These are phyloP conservation scores for Nannospalax galili DNA, from an alignment of 2,113 vertebrate species.

Conservation along the genomic window DNA sequence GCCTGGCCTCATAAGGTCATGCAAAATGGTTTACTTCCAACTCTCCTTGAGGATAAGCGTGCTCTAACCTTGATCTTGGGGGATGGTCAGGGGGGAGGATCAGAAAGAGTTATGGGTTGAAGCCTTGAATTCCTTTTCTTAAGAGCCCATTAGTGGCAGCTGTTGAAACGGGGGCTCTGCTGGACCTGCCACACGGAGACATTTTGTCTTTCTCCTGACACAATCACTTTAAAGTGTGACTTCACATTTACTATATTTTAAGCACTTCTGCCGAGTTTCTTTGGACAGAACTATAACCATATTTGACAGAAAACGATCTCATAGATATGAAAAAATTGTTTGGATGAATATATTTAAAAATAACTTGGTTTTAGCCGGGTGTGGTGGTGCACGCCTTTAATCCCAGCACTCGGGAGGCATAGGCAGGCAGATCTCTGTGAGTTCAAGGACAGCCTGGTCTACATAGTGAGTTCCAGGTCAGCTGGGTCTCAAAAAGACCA, in stretches of 20 bases:
- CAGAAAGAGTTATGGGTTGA: not conserved
- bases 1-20: not conserved
- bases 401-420: too few species aligned
- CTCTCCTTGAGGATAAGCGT: not conserved
- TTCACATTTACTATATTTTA: not conserved
- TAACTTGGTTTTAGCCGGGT: too few species aligned
- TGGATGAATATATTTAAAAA: not conserved
- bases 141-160: not conserved
- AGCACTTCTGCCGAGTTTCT: not conserved
- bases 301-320: conserved; percentile 15
- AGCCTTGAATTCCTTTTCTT: not conserved
- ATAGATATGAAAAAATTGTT: not conserved
- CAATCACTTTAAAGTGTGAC: not conserved
- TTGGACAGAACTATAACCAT: not conserved
- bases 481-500: too few species aligned
- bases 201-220: not conserved
- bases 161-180: not conserved
- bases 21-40: not conserved
- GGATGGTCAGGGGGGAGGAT: not conserved
- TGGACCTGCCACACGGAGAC: fast-evolving
- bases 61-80: not conserved
- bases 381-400: too few species aligned
- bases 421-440: too few species aligned
- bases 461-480: too few species aligned
- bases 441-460: too few species aligned